A percentile compares a stretch with the other conserved stretches of the same genome.
phyloP scores from a whole-genome alignment of 2,113 vertebrate genomes.

The Hyla sarda region DNA sequence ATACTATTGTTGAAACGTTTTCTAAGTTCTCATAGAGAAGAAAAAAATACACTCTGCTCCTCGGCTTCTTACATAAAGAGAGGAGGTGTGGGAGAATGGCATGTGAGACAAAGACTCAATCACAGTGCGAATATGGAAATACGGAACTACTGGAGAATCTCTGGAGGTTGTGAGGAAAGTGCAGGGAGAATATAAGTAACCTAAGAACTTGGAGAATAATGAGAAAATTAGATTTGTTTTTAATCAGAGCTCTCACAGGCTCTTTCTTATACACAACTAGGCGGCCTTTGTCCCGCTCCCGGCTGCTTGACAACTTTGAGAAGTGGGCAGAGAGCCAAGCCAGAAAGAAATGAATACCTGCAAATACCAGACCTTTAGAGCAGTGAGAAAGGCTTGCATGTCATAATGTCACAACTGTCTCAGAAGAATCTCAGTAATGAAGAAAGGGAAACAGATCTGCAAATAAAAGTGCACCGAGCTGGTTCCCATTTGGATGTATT shows the following conservation, averaged over 20 bases:
- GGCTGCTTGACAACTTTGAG: conserved; percentile 60
- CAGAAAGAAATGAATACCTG: conserved; percentile 62
- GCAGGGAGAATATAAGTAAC: conserved; percentile 55
- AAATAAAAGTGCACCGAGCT: conserved; percentile 40
- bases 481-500: conserved; percentile 13
- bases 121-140: conserved; percentile 51
- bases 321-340: conserved; percentile 51
- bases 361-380: conserved; percentile 48
- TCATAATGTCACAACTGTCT: conserved; percentile 43
- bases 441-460: conserved; percentile 52
- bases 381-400: conserved; percentile 42
- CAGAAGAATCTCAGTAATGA: conserved; percentile 60
- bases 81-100: conserved; percentile 42
- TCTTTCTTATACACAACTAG: conserved; percentile 59
- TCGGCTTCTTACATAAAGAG: conserved; percentile 48
- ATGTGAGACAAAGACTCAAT: conserved; percentile 44
- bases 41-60: conserved; percentile 30
- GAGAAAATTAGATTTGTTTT: conserved; percentile 54
- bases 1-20: conserved; percentile 61
- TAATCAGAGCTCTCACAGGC: conserved; percentile 34
- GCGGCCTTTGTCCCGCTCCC: conserved; percentile 59
- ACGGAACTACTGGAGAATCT: conserved; percentile 39
- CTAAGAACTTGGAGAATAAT: conserved; percentile 39
- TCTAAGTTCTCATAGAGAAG: conserved; percentile 47
- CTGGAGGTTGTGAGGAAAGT: conserved; percentile 44